These are phyloP conservation scores for Pogoniulus pusillus DNA, from an alignment of 2,797 vertebrate genomes.

Conservation along the genomic window DNA sequence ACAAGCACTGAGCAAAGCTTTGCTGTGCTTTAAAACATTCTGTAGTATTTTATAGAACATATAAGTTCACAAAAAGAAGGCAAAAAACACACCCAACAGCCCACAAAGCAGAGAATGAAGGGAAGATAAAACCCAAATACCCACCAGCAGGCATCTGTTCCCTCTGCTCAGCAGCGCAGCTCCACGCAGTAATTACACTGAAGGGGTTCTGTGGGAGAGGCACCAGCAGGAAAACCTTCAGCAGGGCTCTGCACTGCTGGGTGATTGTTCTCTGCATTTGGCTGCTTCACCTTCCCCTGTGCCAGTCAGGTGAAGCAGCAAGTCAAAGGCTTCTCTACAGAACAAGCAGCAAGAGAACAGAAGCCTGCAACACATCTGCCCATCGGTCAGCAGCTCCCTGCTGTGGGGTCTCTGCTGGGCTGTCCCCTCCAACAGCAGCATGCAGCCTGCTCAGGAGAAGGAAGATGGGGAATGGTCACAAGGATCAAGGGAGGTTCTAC, in stretches of 20 bases:
- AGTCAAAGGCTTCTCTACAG: neutral
- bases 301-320: slow-evolving; percentile 2
- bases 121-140: neutral
- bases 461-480: neutral
- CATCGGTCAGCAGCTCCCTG: neutral
- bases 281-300: neutral
- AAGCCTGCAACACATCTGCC: neutral
- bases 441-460: neutral
- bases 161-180: neutral
- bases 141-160: neutral
- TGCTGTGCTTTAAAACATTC: neutral
- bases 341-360: neutral
- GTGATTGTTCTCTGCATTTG: neutral
- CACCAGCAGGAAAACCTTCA: neutral
- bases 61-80: neutral
- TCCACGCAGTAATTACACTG: neutral
- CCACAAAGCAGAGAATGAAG: neutral
- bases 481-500: no score
- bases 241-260: neutral
- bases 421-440: neutral
- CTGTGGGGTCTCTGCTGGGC: neutral
- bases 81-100: no score
- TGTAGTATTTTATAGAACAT: neutral
- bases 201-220: no score
- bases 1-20: neutral